Conservation (phyloP, 1,140 invertebrate species). For the Polypedilum pembai region DNA sequence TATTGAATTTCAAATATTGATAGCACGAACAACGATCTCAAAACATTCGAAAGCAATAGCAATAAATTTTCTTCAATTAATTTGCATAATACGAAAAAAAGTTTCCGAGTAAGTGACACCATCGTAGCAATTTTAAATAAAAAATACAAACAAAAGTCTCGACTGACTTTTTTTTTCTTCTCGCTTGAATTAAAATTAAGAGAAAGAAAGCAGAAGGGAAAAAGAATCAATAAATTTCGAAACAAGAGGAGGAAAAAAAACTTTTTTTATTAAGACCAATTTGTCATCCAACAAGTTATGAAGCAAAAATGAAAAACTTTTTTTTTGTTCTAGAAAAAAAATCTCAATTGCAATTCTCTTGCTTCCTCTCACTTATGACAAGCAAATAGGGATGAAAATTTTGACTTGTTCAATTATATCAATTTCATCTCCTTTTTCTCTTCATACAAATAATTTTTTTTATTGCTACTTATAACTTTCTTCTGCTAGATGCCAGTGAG, state of each 20-base stretch:
- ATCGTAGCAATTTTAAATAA: too few species aligned
- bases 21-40: not conserved
- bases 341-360: not conserved
- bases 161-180: too few species aligned
- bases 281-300: constrained; percentile 27
- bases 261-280: constrained; percentile 25
- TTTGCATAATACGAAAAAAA: constrained; percentile 19
- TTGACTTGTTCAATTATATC: constrained; percentile 13
- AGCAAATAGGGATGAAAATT: not conserved
- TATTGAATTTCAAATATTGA: constrained; percentile 7
- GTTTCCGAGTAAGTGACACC: not conserved
- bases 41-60: not conserved
- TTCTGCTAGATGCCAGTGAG: constrained; percentile 2
- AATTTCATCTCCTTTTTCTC: not conserved
- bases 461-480: constrained; percentile 14
- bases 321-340: not conserved
- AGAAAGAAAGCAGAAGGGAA: not conserved
- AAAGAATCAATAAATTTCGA: not conserved
- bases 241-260: not conserved
- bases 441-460: not conserved
- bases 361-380: not conserved
- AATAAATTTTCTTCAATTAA: constrained; percentile 4
- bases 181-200: not conserved
- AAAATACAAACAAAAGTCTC: too few species aligned
- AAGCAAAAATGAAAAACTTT: not conserved